Evolutionary conservation across 2,888 invertebrate genomes (phyloP).

Genomic region (Euclidia mi): DNA sequence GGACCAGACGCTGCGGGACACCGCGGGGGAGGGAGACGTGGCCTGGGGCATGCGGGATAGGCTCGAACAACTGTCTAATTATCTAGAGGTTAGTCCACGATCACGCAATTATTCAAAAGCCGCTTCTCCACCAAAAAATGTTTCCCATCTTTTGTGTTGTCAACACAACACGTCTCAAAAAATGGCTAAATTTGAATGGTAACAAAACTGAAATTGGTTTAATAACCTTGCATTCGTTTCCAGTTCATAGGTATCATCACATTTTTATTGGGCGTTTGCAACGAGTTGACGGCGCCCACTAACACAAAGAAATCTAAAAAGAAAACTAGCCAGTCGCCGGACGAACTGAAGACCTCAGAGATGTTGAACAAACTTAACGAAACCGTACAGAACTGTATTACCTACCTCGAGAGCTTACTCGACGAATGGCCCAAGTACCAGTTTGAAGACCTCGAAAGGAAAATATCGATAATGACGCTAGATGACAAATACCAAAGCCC

Average conservation of each 20-base stretch:
- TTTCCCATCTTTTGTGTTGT: too few species aligned
- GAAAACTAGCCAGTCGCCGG: conserved; percentile 84
- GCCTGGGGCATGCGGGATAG: conserved; percentile 84
- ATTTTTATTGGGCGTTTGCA: conserved; percentile 89
- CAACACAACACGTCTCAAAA: too few species aligned
- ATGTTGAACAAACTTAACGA: conserved; percentile 74
- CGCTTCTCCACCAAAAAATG: too few species aligned
- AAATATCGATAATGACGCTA: conserved; percentile 76
- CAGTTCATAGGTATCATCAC: conserved; percentile 90
- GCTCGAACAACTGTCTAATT: conserved; percentile 90
- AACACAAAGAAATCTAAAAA: conserved; percentile 90
- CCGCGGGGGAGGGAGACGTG: conserved; percentile 51
- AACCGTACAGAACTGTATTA: conserved; percentile 73
- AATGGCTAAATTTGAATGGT: too few species aligned
- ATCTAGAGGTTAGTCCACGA: conserved; percentile 92
- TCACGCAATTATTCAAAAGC: too few species aligned
- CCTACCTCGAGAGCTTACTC: conserved; percentile 77
- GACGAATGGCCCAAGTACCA: conserved; percentile 79
- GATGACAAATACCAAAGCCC: conserved; percentile 74
- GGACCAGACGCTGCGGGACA: background rate
- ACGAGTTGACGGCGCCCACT: conserved; percentile 85
- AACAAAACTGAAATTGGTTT: too few species aligned
- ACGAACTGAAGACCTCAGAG: conserved; percentile 76
- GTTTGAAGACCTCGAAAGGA: conserved; percentile 73
- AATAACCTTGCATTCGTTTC: conserved; percentile 11